Conservation (phyloP, 2,888 invertebrate species). For the Nycteola revayana region DNA sequence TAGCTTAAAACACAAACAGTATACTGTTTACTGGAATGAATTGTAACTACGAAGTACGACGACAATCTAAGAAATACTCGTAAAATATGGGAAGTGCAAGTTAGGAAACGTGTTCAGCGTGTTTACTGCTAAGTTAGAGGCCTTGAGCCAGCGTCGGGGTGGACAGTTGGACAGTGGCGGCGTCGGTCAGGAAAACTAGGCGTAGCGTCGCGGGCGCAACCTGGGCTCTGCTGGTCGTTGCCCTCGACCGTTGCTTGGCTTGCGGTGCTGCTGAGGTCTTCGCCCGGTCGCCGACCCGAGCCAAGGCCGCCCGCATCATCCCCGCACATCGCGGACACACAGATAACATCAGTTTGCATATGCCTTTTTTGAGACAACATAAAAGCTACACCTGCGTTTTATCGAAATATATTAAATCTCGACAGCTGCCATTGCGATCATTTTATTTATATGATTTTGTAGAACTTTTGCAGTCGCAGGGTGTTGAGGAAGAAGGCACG, state of each 20-base stretch:
- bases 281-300: constrained; percentile 79
- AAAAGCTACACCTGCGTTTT: too few species aligned
- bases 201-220: constrained; percentile 55
- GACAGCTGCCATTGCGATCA: too few species aligned
- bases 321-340: constrained; percentile 71
- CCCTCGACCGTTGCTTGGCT: constrained; percentile 79
- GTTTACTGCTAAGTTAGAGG: constrained; percentile 29
- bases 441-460: too few species aligned
- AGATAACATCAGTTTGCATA: constrained; percentile 66
- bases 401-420: too few species aligned
- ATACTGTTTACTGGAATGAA: too few species aligned
- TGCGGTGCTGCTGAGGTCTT: constrained; percentile 78
- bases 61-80: too few species aligned
- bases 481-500: too few species aligned
- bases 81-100: too few species aligned
- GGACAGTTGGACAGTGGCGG: constrained; percentile 30
- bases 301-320: constrained; percentile 80
- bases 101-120: too few species aligned
- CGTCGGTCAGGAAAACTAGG: constrained; percentile 56
- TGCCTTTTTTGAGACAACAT: constrained; percentile 25
- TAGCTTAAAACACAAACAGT: too few species aligned
- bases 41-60: too few species aligned
- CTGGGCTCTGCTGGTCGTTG: constrained; percentile 71
- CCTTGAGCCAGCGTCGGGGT: constrained; percentile 26
- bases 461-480: too few species aligned